A percentile compares a stretch with the other conserved stretches of the same genome.
These are phyloP conservation scores for Agriopis leucophaearia DNA, from an alignment of 2,888 invertebrate genomes.

Conservation along the genomic window DNA sequence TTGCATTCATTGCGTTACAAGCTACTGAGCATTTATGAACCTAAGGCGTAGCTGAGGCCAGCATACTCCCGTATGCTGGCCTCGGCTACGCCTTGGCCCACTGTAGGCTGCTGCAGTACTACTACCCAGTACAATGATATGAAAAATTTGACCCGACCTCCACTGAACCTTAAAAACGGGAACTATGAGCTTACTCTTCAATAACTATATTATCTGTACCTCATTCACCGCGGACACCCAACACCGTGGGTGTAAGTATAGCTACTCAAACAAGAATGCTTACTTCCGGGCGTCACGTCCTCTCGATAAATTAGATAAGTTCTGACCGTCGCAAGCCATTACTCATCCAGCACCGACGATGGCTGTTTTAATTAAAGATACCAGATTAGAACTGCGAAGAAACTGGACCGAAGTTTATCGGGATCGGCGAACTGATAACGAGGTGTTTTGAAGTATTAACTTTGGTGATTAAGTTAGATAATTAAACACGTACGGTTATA, in stretches of 20 bases:
- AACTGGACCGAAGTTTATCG: constrained; percentile 8
- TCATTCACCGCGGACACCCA: background rate
- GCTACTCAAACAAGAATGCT: constrained; percentile 47
- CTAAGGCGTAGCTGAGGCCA: too few relatives aligned
- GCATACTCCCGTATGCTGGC: too few relatives aligned
- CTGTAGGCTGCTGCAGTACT: too few relatives aligned
- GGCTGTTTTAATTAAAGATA: constrained; percentile 46
- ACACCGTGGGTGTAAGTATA: background rate
- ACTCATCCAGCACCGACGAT: constrained; percentile 52
- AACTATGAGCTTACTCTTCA: background rate
- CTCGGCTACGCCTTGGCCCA: too few relatives aligned
- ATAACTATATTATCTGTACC: background rate
- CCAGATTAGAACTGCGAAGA: constrained; percentile 32
- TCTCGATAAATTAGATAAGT: constrained; percentile 57
- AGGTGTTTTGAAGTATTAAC: constrained; percentile 1
- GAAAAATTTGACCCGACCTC: too few relatives aligned
- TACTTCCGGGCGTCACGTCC: constrained; percentile 48
- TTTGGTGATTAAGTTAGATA: constrained; percentile 1
- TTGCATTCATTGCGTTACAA: too few relatives aligned
- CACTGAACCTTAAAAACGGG: too few relatives aligned
- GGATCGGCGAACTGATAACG: background rate
- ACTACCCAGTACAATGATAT: too few relatives aligned
- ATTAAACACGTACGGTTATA: background rate
- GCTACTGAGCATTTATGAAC: too few relatives aligned
- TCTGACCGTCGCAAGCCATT: constrained; percentile 49